These are phyloP conservation scores for Ochlodes sylvanus DNA, from an alignment of 2,888 invertebrate species.

Conservation along the genomic window DNA sequence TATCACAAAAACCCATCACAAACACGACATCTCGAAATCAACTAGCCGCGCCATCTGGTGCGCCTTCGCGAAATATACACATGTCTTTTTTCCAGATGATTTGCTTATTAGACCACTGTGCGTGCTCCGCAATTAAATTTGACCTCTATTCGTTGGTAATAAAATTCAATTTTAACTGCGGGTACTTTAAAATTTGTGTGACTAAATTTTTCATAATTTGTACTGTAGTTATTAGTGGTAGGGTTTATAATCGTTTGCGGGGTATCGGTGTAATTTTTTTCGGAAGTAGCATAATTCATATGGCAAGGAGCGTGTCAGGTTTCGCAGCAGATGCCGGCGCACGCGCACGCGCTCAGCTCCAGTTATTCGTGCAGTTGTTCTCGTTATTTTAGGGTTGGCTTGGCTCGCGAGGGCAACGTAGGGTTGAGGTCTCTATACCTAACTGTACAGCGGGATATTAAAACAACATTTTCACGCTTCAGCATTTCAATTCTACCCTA, in stretches of 20 bases:
- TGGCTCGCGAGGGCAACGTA: slow-evolving; percentile 16
- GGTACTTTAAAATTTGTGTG: slow-evolving; percentile 23
- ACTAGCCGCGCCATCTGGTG: slow-evolving; percentile 68
- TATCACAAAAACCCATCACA: slow-evolving; percentile 53
- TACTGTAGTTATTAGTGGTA: slow-evolving; percentile 41
- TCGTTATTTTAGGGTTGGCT: slow-evolving; percentile 43
- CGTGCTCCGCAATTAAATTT: slow-evolving; percentile 18
- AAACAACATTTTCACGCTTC: not conserved
- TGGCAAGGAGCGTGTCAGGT: slow-evolving; percentile 79
- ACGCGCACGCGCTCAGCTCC: slow-evolving; percentile 63
- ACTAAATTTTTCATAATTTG: slow-evolving; percentile 29
- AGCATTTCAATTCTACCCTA: not conserved
- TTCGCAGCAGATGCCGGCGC: slow-evolving; percentile 80
- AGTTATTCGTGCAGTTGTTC: slow-evolving; percentile 47
- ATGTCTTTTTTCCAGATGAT: slow-evolving; percentile 75
- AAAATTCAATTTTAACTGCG: slow-evolving; percentile 40
- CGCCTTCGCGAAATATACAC: slow-evolving; percentile 71
- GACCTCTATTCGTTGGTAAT: slow-evolving; percentile 6
- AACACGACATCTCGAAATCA: slow-evolving; percentile 62
- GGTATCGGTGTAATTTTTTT: slow-evolving; percentile 58
- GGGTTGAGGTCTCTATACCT: slow-evolving; percentile 19
- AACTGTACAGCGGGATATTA: slow-evolving; percentile 1
- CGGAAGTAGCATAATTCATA: slow-evolving; percentile 76
- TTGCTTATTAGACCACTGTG: slow-evolving; percentile 48
- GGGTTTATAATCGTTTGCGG: slow-evolving; percentile 50